Evolutionary conservation across 2,888 invertebrate genomes (phyloP), one percentile per base, ranked within the genome.

Genomic region (Tortricodes alternella): DNA sequence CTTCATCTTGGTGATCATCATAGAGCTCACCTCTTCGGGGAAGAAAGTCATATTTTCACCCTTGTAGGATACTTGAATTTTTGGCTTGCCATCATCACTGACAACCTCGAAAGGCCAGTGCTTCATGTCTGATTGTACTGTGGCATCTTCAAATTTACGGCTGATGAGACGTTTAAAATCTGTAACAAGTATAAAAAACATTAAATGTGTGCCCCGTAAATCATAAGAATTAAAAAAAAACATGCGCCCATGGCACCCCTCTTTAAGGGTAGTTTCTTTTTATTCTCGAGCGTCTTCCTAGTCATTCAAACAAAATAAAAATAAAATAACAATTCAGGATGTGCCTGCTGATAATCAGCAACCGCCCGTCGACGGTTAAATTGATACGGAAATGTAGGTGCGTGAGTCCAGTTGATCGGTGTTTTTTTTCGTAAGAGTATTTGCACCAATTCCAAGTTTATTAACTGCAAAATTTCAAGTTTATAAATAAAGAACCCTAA

Each of bases 161-260:
- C 98, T 98, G 88, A 98, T 98, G 74, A 98, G 92, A 82, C 98
- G 95, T 89, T 98, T 95, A 69, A 97, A 98, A 93, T 99, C 99
- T 95, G 93, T 84, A 91, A 89, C 81, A 78, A 93, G 55, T n/a
- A 67, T 58, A n/a, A 61, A 15, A n/a, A 13, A n/a, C 6, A 9
- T 51, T 24, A n/a, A 23, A 18, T 29, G 1, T 37, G 46, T 60
- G 21, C n/a, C 60, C 61, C 5, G 46, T 37, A 3, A 0, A 2
- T 11, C 9, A 11, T 18, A 2, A 5, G 23, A 43, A 39, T 38
- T 51, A 61, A n/a, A 46, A 39, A 38, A 53, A 63, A 59, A 65
- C 89, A 80, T 85, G 77, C 82, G 92, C 92, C 93, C 92, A 92
- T 92, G 93, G n/a, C n/a, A n/a, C n/a, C n/a, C n/a, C n/a, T n/a